Percentiles rank a stretch among this genome's conserved stretches.
These are phyloP conservation scores for Onychomys leucogaster DNA, from an alignment of 2,797 vertebrate species.

Conservation along the genomic window DNA sequence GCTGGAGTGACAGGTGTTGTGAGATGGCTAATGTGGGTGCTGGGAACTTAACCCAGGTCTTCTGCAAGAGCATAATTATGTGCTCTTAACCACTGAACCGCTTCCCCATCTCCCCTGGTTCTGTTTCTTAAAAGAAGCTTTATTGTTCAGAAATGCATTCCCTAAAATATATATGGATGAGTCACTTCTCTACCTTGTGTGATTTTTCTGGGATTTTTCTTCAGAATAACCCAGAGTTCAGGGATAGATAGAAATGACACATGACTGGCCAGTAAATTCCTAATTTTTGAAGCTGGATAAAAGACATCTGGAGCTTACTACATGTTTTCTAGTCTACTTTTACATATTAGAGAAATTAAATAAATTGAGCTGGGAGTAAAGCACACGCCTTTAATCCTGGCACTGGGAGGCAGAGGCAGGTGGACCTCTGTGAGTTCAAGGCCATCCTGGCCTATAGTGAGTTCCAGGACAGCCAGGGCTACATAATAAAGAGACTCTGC, in stretches of 20 bases:
- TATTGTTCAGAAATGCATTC: not conserved
- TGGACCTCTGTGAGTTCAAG: not conserved
- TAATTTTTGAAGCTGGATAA: not conserved
- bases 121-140: not conserved
- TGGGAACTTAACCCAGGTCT: not conserved
- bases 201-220: slow-evolving; percentile 8
- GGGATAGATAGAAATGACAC: not conserved
- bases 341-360: not conserved
- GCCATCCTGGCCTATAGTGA: not conserved
- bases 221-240: not conserved
- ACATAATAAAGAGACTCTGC: not conserved
- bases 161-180: slow-evolving; percentile 21
- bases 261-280: not conserved
- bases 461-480: not conserved
- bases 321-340: not conserved
- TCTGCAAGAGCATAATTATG: not conserved
- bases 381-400: not conserved
- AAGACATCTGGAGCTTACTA: not conserved
- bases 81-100: not conserved
- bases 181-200: not conserved
- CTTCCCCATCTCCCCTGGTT: not conserved
- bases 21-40: not conserved
- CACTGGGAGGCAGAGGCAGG: not conserved
- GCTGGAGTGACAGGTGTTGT: not conserved
- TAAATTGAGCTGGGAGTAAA: not conserved